phyloP scores from a whole-genome alignment of 2,797 vertebrate species.

The Chlorospingus semifuscus region DNA sequence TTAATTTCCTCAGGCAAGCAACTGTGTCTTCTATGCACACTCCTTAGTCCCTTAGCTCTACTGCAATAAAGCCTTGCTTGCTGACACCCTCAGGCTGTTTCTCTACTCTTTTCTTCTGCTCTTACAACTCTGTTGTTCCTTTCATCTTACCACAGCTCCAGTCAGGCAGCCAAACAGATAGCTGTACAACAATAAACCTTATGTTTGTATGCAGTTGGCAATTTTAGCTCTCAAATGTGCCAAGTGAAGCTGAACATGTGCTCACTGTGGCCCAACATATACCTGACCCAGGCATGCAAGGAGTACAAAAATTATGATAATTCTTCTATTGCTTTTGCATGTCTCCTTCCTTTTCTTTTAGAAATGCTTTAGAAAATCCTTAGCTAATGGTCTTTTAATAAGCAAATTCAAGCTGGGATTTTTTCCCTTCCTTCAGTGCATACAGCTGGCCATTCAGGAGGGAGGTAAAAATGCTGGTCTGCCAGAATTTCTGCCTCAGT shows the following conservation, averaged over 20 bases:
- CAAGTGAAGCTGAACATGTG: neutral
- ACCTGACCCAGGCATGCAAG: neutral
- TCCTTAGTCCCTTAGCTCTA: neutral
- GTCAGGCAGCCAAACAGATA: neutral
- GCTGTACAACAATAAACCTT: neutral
- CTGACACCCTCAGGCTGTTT: neutral
- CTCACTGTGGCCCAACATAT: neutral
- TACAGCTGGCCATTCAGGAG: neutral
- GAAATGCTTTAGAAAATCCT: neutral
- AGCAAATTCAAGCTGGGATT: neutral
- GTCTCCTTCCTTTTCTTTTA: neutral
- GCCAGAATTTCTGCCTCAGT: slow-evolving; percentile 1
- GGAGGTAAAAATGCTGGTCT: neutral
- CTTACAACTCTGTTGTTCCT: neutral
- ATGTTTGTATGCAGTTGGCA: neutral
- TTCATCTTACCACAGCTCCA: neutral
- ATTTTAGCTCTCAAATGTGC: neutral
- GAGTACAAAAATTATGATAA: neutral
- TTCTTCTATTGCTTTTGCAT: neutral
- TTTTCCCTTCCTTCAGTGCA: neutral
- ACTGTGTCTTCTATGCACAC: neutral
- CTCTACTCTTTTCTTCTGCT: neutral
- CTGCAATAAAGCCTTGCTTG: neutral
- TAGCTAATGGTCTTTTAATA: neutral
- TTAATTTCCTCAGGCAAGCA: neutral